Base-by-base conservation (phyloP, 2,888 invertebrate species). In the Epinotia bilunana region DNA sequence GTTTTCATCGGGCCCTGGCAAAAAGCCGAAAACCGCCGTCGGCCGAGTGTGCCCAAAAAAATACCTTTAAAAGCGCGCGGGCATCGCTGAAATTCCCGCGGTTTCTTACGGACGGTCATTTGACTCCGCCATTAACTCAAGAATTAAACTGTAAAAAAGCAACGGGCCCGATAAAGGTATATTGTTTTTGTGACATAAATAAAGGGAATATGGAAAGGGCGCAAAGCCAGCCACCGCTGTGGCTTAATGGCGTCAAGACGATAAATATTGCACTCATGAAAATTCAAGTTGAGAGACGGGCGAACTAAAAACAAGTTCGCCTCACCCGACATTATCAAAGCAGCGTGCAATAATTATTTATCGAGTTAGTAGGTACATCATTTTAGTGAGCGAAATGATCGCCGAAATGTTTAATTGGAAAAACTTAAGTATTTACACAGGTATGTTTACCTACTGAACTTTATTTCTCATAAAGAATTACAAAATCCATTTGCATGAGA, bases 41-140 rank as follows among this genome's bases (percentile, higher is more conserved):
- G 89, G 81, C 88, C 88, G 88, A 91, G 88, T 88, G 87, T 84
- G 89, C 86, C 87, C 83, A 91, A 93, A 91, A 92, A 93, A 93
- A 90, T 83, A 82, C 83, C 86, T 87, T 90, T 92, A 91, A 92
- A 93, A 93, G 87, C 89, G 90, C 89, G 90, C 92, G 85, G 85
- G 86, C 93, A 93, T 93, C 90, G 91, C 92, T 92, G 87, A 90
- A 91, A 94, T 93, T 93, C 93, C 90, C 89, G 86, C 88, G 82
- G 88, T 88, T 92, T 93, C 93, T 94, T 94, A 90, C 87, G 85
- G 87, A 85, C 88, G 86, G 89, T 93, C 93, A 94, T 93, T 93
- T 94, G 92, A 93, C 93, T 92, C 88, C 87, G 83, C 93, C 93
- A 93, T 93, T 93, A 93, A 92, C 92, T 89, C 88, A 83, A 90